A percentile compares a stretch with the other conserved stretches of the same genome.
These are phyloP conservation scores for Acanthiza pusilla DNA, from an alignment of 2,797 vertebrate genomes.

Conservation along the genomic window DNA sequence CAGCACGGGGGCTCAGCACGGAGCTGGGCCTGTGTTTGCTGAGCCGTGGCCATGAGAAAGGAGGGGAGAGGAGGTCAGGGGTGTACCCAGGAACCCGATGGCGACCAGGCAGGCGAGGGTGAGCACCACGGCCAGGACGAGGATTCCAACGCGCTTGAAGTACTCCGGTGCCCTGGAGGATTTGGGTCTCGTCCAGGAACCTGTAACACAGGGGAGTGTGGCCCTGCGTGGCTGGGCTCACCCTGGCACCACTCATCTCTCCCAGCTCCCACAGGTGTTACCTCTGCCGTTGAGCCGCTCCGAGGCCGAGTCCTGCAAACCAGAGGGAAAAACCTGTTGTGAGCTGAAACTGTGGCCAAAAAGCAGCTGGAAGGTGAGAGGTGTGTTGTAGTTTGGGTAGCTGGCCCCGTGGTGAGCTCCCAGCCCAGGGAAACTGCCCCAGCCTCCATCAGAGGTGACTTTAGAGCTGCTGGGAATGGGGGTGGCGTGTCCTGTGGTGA, in stretches of 20 bases:
- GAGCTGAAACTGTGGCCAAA: neutral
- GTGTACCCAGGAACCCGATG: constrained; percentile 61
- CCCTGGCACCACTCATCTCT: neutral
- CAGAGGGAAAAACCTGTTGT: neutral
- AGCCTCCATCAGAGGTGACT: neutral
- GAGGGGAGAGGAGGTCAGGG: neutral
- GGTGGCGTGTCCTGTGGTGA: rapidly evolving
- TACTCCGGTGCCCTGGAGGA: neutral
- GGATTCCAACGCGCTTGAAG: constrained; percentile 62
- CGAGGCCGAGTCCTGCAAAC: constrained; percentile 59
- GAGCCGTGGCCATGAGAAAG: rapidly evolving
- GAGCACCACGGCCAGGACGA: constrained; percentile 45
- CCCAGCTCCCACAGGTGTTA: neutral
- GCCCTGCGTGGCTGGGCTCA: neutral
- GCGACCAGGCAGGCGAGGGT: constrained; percentile 26
- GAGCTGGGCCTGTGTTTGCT: neutral
- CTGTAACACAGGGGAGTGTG: constrained; percentile 4
- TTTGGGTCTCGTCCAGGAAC: neutral
- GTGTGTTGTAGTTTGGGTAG: rapidly evolving
- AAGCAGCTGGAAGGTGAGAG: neutral
- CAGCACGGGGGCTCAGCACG: neutral
- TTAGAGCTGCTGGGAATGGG: neutral
- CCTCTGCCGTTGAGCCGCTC: constrained; percentile 55
- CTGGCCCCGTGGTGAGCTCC: rapidly evolving
- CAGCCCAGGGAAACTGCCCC: neutral